Conservation (phyloP, 35 echinoderm and acorn worm species). For the Strongylocentrotus purpuratus region DNA sequence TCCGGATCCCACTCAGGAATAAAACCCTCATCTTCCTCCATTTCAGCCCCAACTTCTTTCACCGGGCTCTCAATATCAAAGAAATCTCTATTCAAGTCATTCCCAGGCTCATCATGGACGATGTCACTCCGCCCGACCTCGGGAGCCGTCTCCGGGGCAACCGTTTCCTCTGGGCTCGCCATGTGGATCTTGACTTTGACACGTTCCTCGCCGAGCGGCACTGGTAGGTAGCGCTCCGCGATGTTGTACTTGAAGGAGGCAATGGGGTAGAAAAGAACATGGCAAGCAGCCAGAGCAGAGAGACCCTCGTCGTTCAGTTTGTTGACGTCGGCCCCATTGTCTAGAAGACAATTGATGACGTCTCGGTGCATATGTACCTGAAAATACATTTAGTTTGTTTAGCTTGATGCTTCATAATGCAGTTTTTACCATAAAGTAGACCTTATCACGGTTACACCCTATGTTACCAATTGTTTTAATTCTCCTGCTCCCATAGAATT, state of each 20-base stretch:
- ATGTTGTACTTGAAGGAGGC: conserved; percentile 95
- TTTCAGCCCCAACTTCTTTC: background rate
- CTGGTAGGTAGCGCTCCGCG: conserved; percentile 80
- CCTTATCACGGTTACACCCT: too few species aligned
- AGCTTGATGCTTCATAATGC: background rate
- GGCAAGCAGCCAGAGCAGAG: conserved; percentile 92
- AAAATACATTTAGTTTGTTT: background rate
- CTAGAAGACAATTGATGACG: conserved; percentile 87
- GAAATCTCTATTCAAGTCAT: background rate
- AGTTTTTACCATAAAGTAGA: too few species aligned
- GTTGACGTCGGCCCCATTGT: conserved; percentile 98
- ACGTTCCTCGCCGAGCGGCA: conserved; percentile 58
- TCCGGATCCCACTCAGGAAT: conserved; percentile 68
- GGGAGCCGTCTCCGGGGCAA: background rate
- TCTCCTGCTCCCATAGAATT: too few species aligned
- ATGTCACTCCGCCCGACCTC: background rate
- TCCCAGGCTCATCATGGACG: background rate
- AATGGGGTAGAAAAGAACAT: conserved; percentile 91
- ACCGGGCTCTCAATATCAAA: background rate
- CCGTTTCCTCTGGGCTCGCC: background rate
- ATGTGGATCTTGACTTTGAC: background rate
- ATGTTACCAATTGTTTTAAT: too few species aligned
- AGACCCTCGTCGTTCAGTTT: conserved; percentile 92
- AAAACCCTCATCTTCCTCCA: conserved; percentile 9
- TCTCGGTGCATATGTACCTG: conserved; percentile 93